Base-by-base conservation (phyloP, 2,797 vertebrate genomes). In the Melanotaenia pygmaea region DNA sequence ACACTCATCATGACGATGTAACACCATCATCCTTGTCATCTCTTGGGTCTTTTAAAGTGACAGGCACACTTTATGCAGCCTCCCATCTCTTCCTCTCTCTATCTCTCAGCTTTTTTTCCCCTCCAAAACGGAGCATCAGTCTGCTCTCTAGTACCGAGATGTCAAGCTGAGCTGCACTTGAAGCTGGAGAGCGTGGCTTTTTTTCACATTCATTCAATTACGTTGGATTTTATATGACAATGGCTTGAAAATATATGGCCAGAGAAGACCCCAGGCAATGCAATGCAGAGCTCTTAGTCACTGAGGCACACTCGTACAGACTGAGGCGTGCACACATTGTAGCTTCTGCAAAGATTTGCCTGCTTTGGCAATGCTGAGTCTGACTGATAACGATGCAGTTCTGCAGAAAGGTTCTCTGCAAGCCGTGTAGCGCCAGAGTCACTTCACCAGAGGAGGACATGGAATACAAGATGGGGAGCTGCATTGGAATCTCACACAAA, bases 381-480 rank as follows among this genome's bases (percentile, higher is more conserved):
- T 85, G 80, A 77, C 85, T 75, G 89, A 85, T 75, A 88, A 94
- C 63, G 70, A 95, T 95, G 95, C 94, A 94, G 87, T 94, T 95
- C 92, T 95, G 94, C 93, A 93, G 87, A 35, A 92, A 91, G 84
- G 93, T 94, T 77, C 91, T 95, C 75, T 95, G 94, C 88, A 86
- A 91, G 84, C 94, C 94, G 30, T 95, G 95, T 93, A 95, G 94
- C 67, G 90, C 92, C 80, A 88, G 93, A 76, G 91, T 94, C 89
- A 93, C 92, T 78, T 95, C 94, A 80, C 94, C 94, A 26, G 89
- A 94, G 90, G 94, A 95, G 91, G 94, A 94, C 87, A 95, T 95
- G 94, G 94, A 95, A 93, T 95, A 94, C 91, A 94, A 89, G 92
- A 95, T 95, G 95, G 95, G 94, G 79, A 93, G 89, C 93, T 95